A percentile compares a stretch with the other conserved stretches of the same genome.
Evolutionary conservation across 2,113 vertebrate genomes (phyloP).

Genomic region (Pangasianodon gigas): DNA sequence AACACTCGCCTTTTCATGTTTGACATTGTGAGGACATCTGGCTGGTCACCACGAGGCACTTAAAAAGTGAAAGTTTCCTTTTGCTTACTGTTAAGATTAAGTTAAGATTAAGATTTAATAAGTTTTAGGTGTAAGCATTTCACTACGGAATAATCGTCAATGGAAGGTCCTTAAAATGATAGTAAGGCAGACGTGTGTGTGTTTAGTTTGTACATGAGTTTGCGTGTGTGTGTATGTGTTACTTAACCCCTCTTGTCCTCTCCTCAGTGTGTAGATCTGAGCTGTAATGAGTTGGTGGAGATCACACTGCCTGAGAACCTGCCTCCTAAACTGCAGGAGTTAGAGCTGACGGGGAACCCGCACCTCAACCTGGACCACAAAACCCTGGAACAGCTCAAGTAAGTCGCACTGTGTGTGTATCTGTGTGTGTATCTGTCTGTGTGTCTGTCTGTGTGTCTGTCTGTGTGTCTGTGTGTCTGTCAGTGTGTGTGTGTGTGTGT

Average conservation of each 20-base stretch:
- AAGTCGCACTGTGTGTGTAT: slow-evolving; percentile 36
- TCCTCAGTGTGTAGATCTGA: slow-evolving; percentile 91
- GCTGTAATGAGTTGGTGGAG: slow-evolving; percentile 94
- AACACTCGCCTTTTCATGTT: too few species aligned
- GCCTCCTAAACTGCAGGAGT: slow-evolving; percentile 93
- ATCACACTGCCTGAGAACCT: slow-evolving; percentile 91
- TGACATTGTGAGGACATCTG: too few species aligned
- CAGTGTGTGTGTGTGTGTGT: background rate
- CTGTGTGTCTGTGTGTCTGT: too few species aligned
- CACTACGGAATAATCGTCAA: background rate
- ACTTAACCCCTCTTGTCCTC: background rate
- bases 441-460: background rate
- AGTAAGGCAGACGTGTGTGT: background rate
- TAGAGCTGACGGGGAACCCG: slow-evolving; percentile 95
- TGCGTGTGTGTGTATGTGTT: background rate
- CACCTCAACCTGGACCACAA: slow-evolving; percentile 91
- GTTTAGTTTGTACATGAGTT: background rate
- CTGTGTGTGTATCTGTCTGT: too few species aligned
- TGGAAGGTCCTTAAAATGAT: background rate
- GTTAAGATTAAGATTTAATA: too few species aligned
- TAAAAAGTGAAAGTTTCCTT: too few species aligned
- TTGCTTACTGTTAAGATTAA: too few species aligned
- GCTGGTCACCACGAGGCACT: too few species aligned
- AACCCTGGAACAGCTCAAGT: slow-evolving; percentile 95
- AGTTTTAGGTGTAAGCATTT: background rate